A percentile compares a stretch with the other conserved stretches of the same genome.
phyloP scores from a whole-genome alignment of 1,140 invertebrate genomes.

The Ips nitidus region DNA sequence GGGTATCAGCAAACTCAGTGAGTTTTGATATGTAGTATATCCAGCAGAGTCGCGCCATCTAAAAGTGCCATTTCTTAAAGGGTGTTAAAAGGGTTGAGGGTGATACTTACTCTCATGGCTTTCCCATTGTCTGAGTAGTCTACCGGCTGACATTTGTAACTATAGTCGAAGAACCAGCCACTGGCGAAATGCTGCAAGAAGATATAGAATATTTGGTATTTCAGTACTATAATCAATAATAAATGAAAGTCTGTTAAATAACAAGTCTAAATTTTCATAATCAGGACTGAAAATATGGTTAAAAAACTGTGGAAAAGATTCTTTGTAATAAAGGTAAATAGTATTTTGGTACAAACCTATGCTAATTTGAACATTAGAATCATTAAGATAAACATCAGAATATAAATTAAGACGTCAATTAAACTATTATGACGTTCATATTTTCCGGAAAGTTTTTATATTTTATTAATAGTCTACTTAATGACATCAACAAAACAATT shows the following conservation, averaged over 20 bases:
- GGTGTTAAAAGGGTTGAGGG: neutral
- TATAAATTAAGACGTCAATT: too few relatives aligned
- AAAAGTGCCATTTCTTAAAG: slow-evolving; percentile 9
- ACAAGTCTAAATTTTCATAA: too few relatives aligned
- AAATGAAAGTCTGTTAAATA: neutral
- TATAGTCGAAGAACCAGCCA: slow-evolving; percentile 86
- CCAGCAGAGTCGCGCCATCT: slow-evolving; percentile 94
- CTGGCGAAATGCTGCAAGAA: slow-evolving; percentile 77
- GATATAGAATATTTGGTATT: slow-evolving; percentile 8
- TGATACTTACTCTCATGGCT: slow-evolving; percentile 73
- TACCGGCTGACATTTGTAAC: slow-evolving; percentile 89
- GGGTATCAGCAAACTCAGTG: slow-evolving; percentile 93
- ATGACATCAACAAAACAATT: too few relatives aligned
- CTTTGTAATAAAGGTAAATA: too few relatives aligned
- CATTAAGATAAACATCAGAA: too few relatives aligned
- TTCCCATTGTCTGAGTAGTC: slow-evolving; percentile 83
- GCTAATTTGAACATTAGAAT: too few relatives aligned
- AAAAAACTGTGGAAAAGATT: too few relatives aligned
- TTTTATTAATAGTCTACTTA: too few relatives aligned
- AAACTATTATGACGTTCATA: too few relatives aligned
- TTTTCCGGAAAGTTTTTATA: too few relatives aligned
- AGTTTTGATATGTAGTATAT: slow-evolving; percentile 97
- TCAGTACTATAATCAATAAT: neutral
- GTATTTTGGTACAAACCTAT: too few relatives aligned
- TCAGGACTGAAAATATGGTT: too few relatives aligned